Evolutionary conservation across 2,797 vertebrate genomes (phyloP).

Genomic region (Melanogrammus aeglefinus): DNA sequence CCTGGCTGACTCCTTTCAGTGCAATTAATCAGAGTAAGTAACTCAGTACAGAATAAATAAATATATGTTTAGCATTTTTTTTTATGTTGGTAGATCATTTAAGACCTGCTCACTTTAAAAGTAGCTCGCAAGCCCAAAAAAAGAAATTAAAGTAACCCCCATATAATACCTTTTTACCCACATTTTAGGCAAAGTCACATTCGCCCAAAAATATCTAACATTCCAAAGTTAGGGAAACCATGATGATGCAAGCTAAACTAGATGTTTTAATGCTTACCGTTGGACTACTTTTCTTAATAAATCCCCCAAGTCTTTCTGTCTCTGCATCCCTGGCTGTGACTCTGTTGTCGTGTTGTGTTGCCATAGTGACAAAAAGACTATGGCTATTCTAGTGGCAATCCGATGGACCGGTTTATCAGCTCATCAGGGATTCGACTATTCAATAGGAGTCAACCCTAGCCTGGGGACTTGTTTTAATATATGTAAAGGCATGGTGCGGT

Average conservation of each 20-base stretch:
- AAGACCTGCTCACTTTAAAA: too few species aligned
- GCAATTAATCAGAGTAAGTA: too few species aligned
- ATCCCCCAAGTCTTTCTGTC: not conserved
- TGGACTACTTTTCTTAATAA: not conserved
- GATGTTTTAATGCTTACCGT: not conserved
- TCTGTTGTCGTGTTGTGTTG: not conserved
- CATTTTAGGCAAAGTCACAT: not conserved
- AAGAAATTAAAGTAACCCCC: not conserved
- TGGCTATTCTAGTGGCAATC: not conserved
- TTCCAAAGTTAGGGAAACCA: not conserved
- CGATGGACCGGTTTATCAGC: not conserved
- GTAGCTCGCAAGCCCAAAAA: too few species aligned
- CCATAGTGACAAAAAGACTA: not conserved
- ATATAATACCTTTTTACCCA: not conserved
- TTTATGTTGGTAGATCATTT: too few species aligned
- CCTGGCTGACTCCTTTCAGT: too few species aligned
- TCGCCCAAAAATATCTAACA: not conserved
- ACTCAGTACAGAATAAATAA: too few species aligned
- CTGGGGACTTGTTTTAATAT: not conserved
- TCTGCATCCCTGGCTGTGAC: not conserved
- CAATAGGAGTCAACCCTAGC: not conserved
- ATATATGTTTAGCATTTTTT: too few species aligned
- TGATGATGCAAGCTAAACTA: not conserved
- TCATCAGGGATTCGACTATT: not conserved
- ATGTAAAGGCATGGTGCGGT: not conserved